Evolutionary conservation across 2,888 invertebrate species (phyloP).

Genomic region (Tenthredo notha): DNA sequence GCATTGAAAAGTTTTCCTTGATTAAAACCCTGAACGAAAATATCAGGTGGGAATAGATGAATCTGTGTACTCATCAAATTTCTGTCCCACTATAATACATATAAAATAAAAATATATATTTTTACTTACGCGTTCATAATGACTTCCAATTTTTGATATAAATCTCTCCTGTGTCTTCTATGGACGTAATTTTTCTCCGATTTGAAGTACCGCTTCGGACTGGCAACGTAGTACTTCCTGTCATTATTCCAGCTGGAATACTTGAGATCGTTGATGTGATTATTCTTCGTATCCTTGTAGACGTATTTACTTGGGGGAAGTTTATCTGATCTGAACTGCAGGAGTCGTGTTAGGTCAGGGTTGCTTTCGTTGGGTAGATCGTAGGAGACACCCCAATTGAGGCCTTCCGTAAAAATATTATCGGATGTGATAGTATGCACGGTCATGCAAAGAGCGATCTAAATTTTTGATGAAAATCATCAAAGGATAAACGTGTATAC

Average conservation of each 20-base stretch:
- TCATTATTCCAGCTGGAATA: constrained; percentile 44
- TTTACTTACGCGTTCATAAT: constrained; percentile 85
- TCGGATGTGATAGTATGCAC: constrained; percentile 77
- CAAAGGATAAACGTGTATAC: not conserved
- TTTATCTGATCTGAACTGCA: constrained; percentile 71
- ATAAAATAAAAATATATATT: not conserved
- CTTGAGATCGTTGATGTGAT: not conserved
- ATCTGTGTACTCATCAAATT: not conserved
- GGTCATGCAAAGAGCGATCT: constrained; percentile 83
- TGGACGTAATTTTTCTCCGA: constrained; percentile 77
- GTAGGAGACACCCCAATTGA: constrained; percentile 87
- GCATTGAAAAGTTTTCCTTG: constrained; percentile 18
- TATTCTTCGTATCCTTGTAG: constrained; percentile 26
- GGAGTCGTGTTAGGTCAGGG: constrained; percentile 72
- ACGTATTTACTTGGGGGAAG: constrained; percentile 60
- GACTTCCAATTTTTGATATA: constrained; percentile 85
- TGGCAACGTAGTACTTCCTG: constrained; percentile 54
- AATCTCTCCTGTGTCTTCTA: constrained; percentile 83
- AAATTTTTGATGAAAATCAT: not conserved
- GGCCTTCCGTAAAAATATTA: constrained; percentile 82
- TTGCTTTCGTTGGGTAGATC: constrained; percentile 78
- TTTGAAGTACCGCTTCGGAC: constrained; percentile 68
- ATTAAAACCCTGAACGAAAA: constrained; percentile 9
- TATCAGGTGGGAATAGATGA: constrained; percentile 9
- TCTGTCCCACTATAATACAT: not conserved